These are phyloP conservation scores for Jaculus jaculus DNA, from an alignment of 2,113 vertebrate species.

Conservation along the genomic window DNA sequence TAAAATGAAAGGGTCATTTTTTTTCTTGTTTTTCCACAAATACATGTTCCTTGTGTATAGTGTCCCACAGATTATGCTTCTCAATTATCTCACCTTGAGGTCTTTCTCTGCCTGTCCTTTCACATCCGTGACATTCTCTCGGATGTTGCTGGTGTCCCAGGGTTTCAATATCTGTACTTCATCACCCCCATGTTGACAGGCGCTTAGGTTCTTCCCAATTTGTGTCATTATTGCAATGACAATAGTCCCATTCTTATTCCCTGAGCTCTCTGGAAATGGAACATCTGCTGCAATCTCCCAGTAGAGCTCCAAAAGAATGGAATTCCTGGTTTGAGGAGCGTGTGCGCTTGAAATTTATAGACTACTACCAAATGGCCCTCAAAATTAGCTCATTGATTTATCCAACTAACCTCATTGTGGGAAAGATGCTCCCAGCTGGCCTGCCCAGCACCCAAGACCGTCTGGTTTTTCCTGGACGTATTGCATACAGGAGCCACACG, in stretches of 20 bases:
- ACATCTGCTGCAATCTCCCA: constrained; percentile 13
- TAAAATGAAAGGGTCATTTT: not conserved
- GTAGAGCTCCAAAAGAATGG: not conserved
- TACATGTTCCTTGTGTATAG: not conserved
- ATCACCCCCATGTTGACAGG: not conserved
- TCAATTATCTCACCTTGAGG: not conserved
- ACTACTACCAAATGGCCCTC: constrained; percentile 13
- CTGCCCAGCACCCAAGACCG: not conserved
- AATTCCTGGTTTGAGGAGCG: constrained; percentile 20
- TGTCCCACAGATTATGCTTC: not conserved
- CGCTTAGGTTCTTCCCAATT: not conserved
- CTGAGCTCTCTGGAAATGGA: not conserved
- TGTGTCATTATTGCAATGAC: not conserved
- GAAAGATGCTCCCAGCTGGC: not conserved
- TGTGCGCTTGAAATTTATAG: not conserved
- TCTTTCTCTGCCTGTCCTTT: not conserved
- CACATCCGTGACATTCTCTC: not conserved
- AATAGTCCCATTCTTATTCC: not conserved
- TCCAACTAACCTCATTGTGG: not conserved
- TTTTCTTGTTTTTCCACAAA: not conserved
- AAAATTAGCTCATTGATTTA: not conserved
- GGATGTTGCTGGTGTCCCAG: not conserved
- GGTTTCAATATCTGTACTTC: not conserved
- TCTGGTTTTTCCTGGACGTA: not conserved
- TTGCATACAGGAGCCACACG: not conserved